Evolutionary conservation across 2,888 invertebrate species (phyloP).

Genomic region (Metallyticus violacea): DNA sequence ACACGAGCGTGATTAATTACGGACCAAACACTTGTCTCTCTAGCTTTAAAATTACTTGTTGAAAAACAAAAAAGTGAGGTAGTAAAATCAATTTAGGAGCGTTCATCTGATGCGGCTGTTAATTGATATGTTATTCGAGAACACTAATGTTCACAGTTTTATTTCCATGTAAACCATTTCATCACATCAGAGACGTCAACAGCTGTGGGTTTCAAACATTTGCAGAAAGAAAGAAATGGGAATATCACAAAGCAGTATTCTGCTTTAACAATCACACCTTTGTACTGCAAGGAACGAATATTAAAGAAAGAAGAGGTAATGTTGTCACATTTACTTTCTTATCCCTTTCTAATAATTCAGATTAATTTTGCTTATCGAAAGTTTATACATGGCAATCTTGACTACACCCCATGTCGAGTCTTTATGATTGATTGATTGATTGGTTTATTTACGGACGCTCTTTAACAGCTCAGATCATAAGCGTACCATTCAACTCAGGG

Average conservation of each 20-base stretch:
- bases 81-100: not conserved
- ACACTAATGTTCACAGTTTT: not conserved
- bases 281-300: not conserved
- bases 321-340: too few relatives aligned
- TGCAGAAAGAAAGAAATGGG: too few relatives aligned
- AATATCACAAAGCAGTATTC: not conserved
- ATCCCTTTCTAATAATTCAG: too few relatives aligned
- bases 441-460: too few relatives aligned
- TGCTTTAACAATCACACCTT: too few relatives aligned
- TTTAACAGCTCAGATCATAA: too few relatives aligned
- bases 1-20: not conserved
- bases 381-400: too few relatives aligned
- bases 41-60: not conserved
- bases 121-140: not conserved
- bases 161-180: too few relatives aligned
- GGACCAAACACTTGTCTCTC: not conserved
- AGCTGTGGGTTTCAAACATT: not conserved
- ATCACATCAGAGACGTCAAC: not conserved
- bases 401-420: too few relatives aligned
- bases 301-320: not conserved
- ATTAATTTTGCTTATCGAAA: too few relatives aligned
- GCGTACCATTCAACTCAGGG: too few relatives aligned
- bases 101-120: not conserved
- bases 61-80: not conserved
- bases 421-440: too few relatives aligned